Evolutionary conservation across 2,888 invertebrate species (phyloP).

Genomic region (Cabera pusaria): DNA sequence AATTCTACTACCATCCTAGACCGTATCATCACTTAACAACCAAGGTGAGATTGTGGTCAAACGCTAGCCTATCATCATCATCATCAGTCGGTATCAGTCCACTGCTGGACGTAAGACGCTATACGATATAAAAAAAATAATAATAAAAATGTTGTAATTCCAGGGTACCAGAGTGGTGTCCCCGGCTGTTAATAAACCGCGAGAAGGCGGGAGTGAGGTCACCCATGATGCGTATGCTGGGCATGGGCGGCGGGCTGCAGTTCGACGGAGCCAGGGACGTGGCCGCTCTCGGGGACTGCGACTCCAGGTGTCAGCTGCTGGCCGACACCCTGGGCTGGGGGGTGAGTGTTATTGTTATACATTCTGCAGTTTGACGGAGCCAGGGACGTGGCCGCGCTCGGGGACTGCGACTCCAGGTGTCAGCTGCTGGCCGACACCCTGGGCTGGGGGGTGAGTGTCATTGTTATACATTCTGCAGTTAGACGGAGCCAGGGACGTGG

Average conservation of each 20-base stretch:
- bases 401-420: conserved; percentile 93
- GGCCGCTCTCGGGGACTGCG: conserved; percentile 92
- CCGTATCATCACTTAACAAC: too few relatives aligned
- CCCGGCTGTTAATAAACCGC: conserved; percentile 93
- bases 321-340: conserved; percentile 92
- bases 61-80: too few relatives aligned
- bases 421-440: conserved; percentile 88
- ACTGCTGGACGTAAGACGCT: too few relatives aligned
- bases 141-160: too few relatives aligned
- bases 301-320: conserved; percentile 88
- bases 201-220: conserved; percentile 85
- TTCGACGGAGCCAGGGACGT: conserved; percentile 84
- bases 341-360: too few relatives aligned
- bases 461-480: not conserved
- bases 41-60: too few relatives aligned
- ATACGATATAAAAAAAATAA: too few relatives aligned
- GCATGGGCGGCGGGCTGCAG: conserved; percentile 84
- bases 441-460: conserved; percentile 89
- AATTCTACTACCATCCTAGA: too few relatives aligned
- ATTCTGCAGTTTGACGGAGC: too few relatives aligned
- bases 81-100: too few relatives aligned
- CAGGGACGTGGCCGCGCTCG: conserved; percentile 91
- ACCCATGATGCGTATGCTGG: conserved; percentile 59
- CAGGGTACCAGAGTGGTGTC: conserved; percentile 86
- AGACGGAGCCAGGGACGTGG: conserved; percentile 39